phyloP scores from a whole-genome alignment of 2,797 vertebrate genomes.

The Caiman crocodilus region DNA sequence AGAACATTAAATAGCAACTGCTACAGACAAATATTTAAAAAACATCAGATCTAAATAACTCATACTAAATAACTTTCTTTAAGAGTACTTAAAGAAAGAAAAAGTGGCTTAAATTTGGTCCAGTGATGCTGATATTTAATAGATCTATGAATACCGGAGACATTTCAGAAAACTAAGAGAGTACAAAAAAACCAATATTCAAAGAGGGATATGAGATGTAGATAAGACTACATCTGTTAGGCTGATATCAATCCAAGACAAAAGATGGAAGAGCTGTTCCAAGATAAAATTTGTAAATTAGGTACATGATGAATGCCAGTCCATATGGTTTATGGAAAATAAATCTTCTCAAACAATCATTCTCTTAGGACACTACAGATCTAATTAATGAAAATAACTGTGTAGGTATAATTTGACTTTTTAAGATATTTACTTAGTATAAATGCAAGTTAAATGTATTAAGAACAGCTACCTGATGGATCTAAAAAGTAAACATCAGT shows the following conservation, averaged over 20 bases:
- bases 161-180: not conserved
- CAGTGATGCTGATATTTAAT: not conserved
- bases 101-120: not conserved
- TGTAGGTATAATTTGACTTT: too few relatives aligned
- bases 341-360: not conserved
- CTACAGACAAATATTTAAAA: not conserved
- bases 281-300: not conserved
- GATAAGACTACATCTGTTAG: not conserved
- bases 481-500: too few relatives aligned
- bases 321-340: not conserved
- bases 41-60: not conserved
- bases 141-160: not conserved
- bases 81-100: not conserved
- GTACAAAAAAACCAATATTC: not conserved
- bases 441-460: too few relatives aligned
- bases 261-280: not conserved
- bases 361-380: not conserved
- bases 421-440: too few relatives aligned
- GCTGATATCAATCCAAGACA: not conserved
- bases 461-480: too few relatives aligned
- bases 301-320: not conserved
- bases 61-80: too few relatives aligned
- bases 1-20: not conserved
- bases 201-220: not conserved
- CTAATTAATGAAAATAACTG: too few relatives aligned